These are phyloP conservation scores for Copidosoma floridanum DNA, from an alignment of 1,140 invertebrate genomes.

Conservation along the genomic window DNA sequence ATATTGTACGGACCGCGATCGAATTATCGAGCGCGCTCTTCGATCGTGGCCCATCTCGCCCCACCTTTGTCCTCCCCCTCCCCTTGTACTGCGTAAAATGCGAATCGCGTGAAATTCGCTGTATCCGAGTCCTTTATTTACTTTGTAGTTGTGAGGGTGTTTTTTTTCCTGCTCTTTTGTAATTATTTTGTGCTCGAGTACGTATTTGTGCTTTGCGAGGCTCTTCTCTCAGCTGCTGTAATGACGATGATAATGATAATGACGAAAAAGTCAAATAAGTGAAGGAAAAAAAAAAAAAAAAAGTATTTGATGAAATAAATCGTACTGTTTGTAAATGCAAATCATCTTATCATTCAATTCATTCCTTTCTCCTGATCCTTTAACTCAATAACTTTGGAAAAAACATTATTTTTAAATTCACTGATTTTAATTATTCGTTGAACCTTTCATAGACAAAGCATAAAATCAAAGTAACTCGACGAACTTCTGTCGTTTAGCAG, in stretches of 20 bases:
- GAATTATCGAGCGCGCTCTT: slow-evolving; percentile 42
- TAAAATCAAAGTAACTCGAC: too few species aligned
- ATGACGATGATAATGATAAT: background rate
- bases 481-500: too few species aligned
- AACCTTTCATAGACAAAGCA: too few species aligned
- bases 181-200: background rate
- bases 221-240: slow-evolving; percentile 48
- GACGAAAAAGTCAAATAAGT: background rate
- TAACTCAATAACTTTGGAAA: too few species aligned
- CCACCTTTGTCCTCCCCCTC: too few species aligned
- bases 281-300: slow-evolving; percentile 13
- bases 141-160: slow-evolving; percentile 29
- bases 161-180: slow-evolving; percentile 13
- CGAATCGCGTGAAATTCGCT: slow-evolving; percentile 28
- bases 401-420: too few species aligned
- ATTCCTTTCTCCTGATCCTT: too few species aligned
- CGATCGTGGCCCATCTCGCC: slow-evolving; percentile 46
- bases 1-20: slow-evolving; percentile 41
- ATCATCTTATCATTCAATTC: slow-evolving; percentile 24
- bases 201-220: slow-evolving; percentile 43
- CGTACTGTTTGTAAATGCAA: slow-evolving; percentile 49
- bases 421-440: too few species aligned
- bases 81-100: too few species aligned
- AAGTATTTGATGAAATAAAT: slow-evolving; percentile 46
- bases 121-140: slow-evolving; percentile 15